Percentiles rank a stretch among this genome's conserved stretches.
Evolutionary conservation across 2,113 vertebrate genomes (phyloP).

Genomic region (Pterocles gutturalis): DNA sequence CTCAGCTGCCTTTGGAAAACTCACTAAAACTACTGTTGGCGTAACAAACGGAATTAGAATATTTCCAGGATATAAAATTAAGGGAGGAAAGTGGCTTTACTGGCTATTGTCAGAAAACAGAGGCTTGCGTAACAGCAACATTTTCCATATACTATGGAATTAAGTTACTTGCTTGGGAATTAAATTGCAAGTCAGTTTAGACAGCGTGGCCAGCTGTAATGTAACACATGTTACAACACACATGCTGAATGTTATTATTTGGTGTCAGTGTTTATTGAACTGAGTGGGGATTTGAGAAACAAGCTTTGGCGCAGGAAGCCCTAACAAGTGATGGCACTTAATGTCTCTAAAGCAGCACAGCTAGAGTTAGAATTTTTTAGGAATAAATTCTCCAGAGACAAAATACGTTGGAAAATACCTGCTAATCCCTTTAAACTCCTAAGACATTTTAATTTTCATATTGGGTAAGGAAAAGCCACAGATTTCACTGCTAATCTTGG

Average conservation of each 20-base stretch:
- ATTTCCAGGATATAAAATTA: slow-evolving; percentile 18
- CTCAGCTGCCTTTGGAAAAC: neutral
- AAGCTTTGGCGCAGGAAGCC: neutral
- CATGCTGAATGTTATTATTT: neutral
- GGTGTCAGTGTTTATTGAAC: slow-evolving; percentile 40
- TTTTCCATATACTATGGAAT: slow-evolving; percentile 24
- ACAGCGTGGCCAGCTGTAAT: slow-evolving; percentile 10
- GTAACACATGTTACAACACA: slow-evolving; percentile 21
- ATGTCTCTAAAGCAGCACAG: neutral
- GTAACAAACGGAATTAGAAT: neutral
- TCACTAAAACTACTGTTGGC: neutral
- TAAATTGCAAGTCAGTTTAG: neutral
- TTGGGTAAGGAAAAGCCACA: neutral
- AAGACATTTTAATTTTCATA: neutral
- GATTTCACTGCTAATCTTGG: neutral
- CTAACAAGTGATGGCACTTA: neutral
- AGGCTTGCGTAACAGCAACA: neutral
- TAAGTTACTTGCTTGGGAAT: slow-evolving; percentile 29
- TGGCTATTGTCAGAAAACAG: slow-evolving; percentile 21
- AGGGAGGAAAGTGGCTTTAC: neutral
- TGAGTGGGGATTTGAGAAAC: slow-evolving; percentile 9
- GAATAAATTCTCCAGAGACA: neutral
- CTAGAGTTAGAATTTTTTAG: neutral
- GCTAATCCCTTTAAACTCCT: neutral
- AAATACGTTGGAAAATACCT: slow-evolving; percentile 14